Evolutionary conservation across 2,797 vertebrate species (phyloP), one percentile per base, ranked within the genome.

Genomic region (Staurois parvus): DNA sequence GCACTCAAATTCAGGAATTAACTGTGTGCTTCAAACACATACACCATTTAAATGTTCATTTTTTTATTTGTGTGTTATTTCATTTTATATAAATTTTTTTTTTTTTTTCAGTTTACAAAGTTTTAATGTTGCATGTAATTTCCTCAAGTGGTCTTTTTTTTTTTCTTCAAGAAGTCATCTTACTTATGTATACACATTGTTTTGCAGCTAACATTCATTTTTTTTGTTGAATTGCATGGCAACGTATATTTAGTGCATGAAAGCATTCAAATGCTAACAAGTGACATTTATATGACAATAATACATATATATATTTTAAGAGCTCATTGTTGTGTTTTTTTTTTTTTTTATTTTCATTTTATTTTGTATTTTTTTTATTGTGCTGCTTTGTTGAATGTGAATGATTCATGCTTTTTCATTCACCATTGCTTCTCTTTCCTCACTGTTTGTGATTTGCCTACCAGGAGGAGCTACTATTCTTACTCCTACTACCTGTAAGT

Each of bases 401-500:
- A 93, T 91, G 93, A 94, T 94, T 97, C 97, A 97, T 91, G 95
- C 96, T 96, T 96, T 45, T 97, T 97, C 96, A 98, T 98, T 98
- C 96, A 98, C 97, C 96, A 97, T 96, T 97, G 95, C 97, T 97
- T 99, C 96, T 95, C 92, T 95, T 95, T 98, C 96, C 94, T 97
- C 98, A 98, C 97, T 98, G 95, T 97, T 96, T 99, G 97, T 99
- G 97, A 98, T 99, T 98, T 97, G 98, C 98, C 98, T 96, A 93
- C 97, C 97, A 99, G 98, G 96, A 99, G 98, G 98, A 99, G 96
- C 98, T 98, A 99, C 98, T 99, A 99, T 99, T 99, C 98, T 96
- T 99, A 99, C 97, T 99, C 98, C 96, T 99, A 99, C 98, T 99
- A 99, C 97, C 98, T 99, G 98, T 99, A 99, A 99, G 98, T 99